Evolutionary conservation across 2,113 vertebrate species (phyloP).

Genomic region (Bagarius yarrelli): DNA sequence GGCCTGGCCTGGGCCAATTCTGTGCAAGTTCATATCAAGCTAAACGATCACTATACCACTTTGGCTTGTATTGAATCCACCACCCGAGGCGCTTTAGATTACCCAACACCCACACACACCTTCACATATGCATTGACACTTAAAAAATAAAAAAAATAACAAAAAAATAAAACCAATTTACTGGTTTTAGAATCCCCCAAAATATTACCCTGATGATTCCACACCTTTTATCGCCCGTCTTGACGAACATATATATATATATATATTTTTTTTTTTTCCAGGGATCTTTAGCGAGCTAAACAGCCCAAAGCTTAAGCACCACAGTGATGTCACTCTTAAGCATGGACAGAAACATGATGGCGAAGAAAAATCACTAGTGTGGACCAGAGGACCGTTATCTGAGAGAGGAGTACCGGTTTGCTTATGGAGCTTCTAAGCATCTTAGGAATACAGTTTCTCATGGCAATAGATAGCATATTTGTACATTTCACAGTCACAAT

Average conservation of each 20-base stretch:
- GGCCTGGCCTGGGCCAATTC: constrained; percentile 57
- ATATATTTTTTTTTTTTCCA: constrained; percentile 29
- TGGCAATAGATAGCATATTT: constrained; percentile 47
- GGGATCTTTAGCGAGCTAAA: constrained; percentile 26
- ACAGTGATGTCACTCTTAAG: constrained; percentile 35
- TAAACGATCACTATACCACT: constrained; percentile 62
- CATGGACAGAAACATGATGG: constrained; percentile 32
- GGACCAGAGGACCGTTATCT: constrained; percentile 42
- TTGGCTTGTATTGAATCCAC: constrained; percentile 61
- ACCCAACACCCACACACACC: constrained; percentile 53
- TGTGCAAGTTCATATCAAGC: constrained; percentile 68
- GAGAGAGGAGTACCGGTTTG: constrained; percentile 38
- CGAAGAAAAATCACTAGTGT: constrained; percentile 31
- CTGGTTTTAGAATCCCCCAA: neutral
- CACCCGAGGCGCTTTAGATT: constrained; percentile 44
- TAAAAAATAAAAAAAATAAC: neutral
- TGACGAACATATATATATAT: constrained; percentile 6
- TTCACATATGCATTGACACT: constrained; percentile 51
- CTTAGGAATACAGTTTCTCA: constrained; percentile 31
- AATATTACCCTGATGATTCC: constrained; percentile 28
- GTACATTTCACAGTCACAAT: constrained; percentile 47
- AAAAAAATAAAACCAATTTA: neutral
- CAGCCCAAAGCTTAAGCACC: constrained; percentile 44
- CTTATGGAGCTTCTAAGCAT: constrained; percentile 42
- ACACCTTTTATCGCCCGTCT: constrained; percentile 12